phyloP scores from a whole-genome alignment of 2,113 vertebrate species.

The Rissa tridactyla region DNA sequence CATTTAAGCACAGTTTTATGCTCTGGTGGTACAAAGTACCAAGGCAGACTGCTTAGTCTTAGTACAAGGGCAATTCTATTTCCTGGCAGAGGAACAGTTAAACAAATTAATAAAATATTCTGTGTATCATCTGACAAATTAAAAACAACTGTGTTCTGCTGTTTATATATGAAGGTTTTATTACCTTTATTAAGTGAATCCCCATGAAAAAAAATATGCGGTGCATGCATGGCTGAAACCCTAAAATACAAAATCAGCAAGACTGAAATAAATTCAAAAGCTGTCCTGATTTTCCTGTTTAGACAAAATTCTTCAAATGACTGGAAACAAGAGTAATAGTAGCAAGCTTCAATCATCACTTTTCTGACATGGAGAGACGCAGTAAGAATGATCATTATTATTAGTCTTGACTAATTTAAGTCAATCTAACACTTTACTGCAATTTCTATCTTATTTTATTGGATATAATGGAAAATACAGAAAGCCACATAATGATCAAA shows the following conservation, averaged over 20 bases:
- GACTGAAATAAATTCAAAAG: background rate
- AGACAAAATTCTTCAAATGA: background rate
- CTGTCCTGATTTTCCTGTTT: background rate
- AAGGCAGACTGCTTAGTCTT: background rate
- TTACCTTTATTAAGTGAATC: background rate
- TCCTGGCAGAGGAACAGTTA: background rate
- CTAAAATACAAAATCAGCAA: background rate
- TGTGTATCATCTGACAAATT: background rate
- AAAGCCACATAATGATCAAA: conserved; percentile 6
- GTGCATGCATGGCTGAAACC: background rate
- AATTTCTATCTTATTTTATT: background rate
- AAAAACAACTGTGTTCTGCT: background rate
- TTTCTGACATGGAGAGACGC: background rate
- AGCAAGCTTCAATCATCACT: background rate
- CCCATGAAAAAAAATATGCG: background rate
- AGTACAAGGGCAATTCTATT: background rate
- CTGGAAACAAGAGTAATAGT: background rate
- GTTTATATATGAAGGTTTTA: background rate
- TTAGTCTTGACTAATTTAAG: background rate
- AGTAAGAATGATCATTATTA: background rate
- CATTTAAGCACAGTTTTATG: background rate
- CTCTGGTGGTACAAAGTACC: background rate
- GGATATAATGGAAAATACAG: background rate
- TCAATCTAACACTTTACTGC: background rate
- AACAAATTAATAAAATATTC: background rate